Base-by-base conservation (phyloP, 2,797 vertebrate species). In the Microctenopoma lineatum region DNA sequence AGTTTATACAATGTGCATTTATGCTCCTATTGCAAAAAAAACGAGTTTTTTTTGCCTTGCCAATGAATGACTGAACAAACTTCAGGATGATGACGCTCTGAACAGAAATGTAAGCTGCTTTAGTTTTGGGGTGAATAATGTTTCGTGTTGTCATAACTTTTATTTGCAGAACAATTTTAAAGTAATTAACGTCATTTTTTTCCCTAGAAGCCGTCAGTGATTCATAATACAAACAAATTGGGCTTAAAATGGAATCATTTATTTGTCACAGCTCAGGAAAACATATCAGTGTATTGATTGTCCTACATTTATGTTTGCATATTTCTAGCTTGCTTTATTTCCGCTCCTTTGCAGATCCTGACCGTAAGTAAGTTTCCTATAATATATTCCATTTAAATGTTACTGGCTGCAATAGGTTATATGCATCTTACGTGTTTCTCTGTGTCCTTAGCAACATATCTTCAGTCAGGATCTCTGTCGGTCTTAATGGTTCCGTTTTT, bases 41-140 rank as follows among this genome's bases (percentile, higher is more conserved):
- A 64, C 42, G 48, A 21, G 21, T 21, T 75, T 86, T 83, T 87
- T 58, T 85, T 83, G 84, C 75, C 68, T 83, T 82, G 85, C 84
- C 84, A 89, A 80, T 75, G 60, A 87, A 78, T 65, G 69, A 79
- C 58, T 72, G 66, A 39, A 39, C 63, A 78, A 74, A 82, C 45
- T 54, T 85, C 73, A 90, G 83, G 81, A 83, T 64, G 73, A 87
- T 71, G 73, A 75, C 85, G 78, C 75, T 87, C 75, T 75, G 41
- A 89, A 89, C 73, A 57, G 71, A 75, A 68, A 82, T 38, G 59
- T 77, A 87, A 88, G 91, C 90, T 92, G 84, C 87, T 90, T 77
- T 79, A 69, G 53, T 85, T 85, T 75, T 47, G 36, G 52, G 54
- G 27, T 78, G 57, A 76, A 50, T 36, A 59, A 59, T 59, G 64